These are phyloP conservation scores for Shinisaurus crocodilurus DNA, from an alignment of 2,113 vertebrate species.

Conservation along the genomic window DNA sequence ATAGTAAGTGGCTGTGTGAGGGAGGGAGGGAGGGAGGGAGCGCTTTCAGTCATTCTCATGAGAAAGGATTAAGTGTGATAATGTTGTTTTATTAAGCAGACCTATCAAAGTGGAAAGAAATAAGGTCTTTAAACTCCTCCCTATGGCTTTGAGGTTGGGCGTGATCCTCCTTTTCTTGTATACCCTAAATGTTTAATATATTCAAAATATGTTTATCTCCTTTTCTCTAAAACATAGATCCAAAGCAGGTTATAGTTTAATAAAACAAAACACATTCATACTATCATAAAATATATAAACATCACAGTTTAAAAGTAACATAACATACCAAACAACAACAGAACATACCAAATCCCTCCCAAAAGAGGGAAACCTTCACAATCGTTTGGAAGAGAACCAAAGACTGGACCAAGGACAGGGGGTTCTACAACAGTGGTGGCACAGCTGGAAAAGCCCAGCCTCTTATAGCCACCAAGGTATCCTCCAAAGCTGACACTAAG, in stretches of 20 bases:
- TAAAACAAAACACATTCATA: neutral
- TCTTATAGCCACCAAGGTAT: neutral
- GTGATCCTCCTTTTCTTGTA: neutral
- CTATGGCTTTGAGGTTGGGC: neutral
- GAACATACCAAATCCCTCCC: neutral
- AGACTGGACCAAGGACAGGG: neutral
- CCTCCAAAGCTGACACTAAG: neutral
- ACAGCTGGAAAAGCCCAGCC: neutral
- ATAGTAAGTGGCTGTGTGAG: too few species aligned
- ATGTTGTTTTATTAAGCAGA: neutral
- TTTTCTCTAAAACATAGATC: neutral
- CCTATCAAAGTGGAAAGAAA: neutral
- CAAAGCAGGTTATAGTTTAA: neutral
- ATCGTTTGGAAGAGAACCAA: neutral
- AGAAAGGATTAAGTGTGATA: neutral
- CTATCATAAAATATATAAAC: neutral
- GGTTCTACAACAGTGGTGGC: neutral
- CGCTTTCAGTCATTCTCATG: too few species aligned
- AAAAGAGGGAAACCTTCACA: neutral
- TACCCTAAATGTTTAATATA: too few species aligned
- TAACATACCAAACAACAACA: too few species aligned
- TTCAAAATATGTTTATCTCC: neutral
- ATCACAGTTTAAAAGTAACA: neutral
- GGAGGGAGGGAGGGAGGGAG: neutral
- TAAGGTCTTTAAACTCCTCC: neutral